Conservation (phyloP, 2,113 vertebrate genomes). For the Tragelaphus buxtoni region DNA sequence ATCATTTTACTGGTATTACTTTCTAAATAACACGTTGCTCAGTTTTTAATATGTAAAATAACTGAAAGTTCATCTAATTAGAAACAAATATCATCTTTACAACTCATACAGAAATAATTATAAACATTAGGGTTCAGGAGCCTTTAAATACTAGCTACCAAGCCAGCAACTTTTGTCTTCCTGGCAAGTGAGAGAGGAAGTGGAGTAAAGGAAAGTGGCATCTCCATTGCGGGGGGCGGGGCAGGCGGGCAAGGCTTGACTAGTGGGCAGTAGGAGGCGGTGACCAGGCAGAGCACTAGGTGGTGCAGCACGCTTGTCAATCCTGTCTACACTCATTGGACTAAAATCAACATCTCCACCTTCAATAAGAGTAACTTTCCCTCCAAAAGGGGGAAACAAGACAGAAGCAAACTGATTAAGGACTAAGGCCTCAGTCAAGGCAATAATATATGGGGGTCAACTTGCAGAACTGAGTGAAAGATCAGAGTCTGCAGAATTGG, state of each 20-base stretch:
- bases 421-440: background rate
- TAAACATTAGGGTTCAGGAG: background rate
- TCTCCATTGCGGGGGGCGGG: accelerated
- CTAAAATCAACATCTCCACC: background rate
- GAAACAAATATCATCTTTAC: background rate
- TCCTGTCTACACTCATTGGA: accelerated
- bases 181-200: background rate
- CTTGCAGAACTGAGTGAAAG: background rate
- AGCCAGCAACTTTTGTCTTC: background rate
- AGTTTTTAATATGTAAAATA: background rate
- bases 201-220: too few relatives aligned
- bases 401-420: background rate
- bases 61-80: background rate
- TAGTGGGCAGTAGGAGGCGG: background rate
- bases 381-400: background rate
- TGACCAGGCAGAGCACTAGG: accelerated
- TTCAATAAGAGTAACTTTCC: background rate
- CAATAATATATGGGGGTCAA: accelerated
- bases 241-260: background rate
- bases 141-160: background rate
- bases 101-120: background rate
- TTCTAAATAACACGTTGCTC: background rate
- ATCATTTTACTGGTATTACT: background rate
- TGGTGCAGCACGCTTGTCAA: accelerated
- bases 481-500: accelerated